Conservation (phyloP, 2,888 invertebrate species). For the Coleophora deauratella region DNA sequence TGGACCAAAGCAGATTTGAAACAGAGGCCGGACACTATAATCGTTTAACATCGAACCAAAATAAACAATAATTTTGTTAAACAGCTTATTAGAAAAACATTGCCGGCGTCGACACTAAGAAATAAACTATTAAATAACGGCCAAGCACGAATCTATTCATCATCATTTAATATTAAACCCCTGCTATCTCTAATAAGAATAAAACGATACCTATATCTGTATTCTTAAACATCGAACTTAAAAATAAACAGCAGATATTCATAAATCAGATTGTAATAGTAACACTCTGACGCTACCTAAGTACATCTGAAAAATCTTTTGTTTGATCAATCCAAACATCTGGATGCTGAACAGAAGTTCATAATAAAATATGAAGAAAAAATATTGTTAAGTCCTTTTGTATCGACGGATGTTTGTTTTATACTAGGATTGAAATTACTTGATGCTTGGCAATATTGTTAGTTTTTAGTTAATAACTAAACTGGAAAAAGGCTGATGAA, state of each 20-base stretch:
- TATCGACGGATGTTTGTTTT: slow-evolving; percentile 60
- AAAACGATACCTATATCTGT: too few species aligned
- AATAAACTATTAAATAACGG: slow-evolving; percentile 42
- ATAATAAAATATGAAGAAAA: slow-evolving; percentile 73
- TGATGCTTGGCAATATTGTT: slow-evolving; percentile 39
- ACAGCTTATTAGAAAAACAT: slow-evolving; percentile 68
- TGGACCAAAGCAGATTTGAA: slow-evolving; percentile 52
- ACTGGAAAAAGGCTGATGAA: slow-evolving; percentile 9
- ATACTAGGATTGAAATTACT: slow-evolving; percentile 27
- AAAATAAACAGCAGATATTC: slow-evolving; percentile 54
- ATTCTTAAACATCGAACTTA: slow-evolving; percentile 43
- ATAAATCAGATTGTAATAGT: slow-evolving; percentile 65
- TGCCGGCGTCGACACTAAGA: slow-evolving; percentile 48
- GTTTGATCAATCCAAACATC: slow-evolving; percentile 71
- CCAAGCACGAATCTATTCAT: slow-evolving; percentile 22
- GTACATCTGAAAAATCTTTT: slow-evolving; percentile 67
- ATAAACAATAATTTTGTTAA: slow-evolving; percentile 67
- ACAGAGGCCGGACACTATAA: slow-evolving; percentile 62
- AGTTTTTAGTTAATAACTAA: background rate
- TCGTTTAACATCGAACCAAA: slow-evolving; percentile 61
- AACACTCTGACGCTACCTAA: slow-evolving; percentile 50
- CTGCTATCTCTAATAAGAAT: too few species aligned
- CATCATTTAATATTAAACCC: background rate
- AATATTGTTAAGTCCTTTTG: slow-evolving; percentile 70
- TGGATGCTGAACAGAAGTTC: slow-evolving; percentile 72